These are phyloP conservation scores for Desmophyllum pertusum DNA, from an alignment of 92 coral and sea anemone genomes.

Conservation along the genomic window DNA sequence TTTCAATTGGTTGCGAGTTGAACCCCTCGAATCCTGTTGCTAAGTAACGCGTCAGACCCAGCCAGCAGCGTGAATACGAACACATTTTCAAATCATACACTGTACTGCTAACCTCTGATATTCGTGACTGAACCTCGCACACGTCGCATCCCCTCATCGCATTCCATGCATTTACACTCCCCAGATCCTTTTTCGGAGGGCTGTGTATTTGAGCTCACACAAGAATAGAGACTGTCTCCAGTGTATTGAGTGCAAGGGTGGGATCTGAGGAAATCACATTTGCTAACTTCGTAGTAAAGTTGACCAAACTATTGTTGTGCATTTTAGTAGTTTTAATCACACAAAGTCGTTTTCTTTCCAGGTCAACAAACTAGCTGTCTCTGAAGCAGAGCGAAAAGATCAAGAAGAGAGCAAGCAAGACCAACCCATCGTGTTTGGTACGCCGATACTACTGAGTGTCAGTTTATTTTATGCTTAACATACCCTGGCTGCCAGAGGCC, in stretches of 20 bases:
- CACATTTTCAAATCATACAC: no score
- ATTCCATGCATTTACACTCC: no score
- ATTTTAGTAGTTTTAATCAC: neutral
- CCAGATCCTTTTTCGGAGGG: no score
- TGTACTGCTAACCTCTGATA: no score
- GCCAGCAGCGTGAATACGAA: no score
- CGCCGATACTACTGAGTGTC: conserved; percentile 3
- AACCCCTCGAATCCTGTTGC: no score
- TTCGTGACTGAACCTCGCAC: no score
- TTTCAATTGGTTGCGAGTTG: no score
- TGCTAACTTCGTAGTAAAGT: neutral
- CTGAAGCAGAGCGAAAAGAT: conserved; percentile 98
- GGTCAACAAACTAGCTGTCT: conserved; percentile 93
- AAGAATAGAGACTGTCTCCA: no score
- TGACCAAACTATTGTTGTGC: neutral
- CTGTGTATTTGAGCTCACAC: no score
- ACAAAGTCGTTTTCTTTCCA: neutral
- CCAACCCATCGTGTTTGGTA: conserved; percentile 97
- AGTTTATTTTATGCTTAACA: neutral
- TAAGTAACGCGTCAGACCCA: no score
- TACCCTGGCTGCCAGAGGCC: neutral
- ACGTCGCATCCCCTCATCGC: no score
- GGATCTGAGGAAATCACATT: neutral
- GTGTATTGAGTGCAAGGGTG: neutral
- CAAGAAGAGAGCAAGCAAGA: conserved; percentile 99